phyloP scores from a whole-genome alignment of 2,113 vertebrate genomes.

The Nyctibius bracteatus region DNA sequence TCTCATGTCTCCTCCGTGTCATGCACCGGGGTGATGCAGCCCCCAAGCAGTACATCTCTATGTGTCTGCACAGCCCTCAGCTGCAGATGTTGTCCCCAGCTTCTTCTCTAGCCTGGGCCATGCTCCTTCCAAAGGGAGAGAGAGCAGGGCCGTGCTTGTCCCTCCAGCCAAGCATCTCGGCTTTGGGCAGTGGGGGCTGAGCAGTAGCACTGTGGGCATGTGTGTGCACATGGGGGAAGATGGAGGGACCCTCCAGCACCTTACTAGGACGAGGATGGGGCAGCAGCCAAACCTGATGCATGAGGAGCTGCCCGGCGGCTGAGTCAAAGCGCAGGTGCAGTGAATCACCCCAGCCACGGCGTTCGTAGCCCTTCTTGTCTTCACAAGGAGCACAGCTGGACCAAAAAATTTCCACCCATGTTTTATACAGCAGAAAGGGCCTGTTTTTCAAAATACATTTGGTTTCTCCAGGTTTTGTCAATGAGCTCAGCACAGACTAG shows the following conservation, averaged over 20 bases:
- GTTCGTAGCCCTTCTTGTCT: neutral
- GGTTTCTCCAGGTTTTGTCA: neutral
- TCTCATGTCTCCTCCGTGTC: neutral
- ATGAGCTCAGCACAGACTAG: neutral
- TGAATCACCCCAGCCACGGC: fast-evolving
- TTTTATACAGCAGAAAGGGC: neutral
- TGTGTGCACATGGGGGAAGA: neutral
- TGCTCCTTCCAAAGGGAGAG: neutral
- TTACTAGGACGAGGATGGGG: neutral
- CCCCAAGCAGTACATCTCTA: neutral
- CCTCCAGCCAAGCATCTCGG: neutral
- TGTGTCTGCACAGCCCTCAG: neutral
- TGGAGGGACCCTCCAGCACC: neutral
- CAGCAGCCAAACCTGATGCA: neutral
- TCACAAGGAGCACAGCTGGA: neutral
- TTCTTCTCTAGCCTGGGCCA: neutral
- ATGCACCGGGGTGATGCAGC: neutral
- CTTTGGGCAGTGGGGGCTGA: neutral
- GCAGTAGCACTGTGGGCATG: neutral
- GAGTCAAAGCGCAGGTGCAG: neutral
- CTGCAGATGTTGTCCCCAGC: neutral
- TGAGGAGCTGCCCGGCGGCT: neutral
- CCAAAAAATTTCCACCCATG: neutral
- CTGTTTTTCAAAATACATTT: neutral
- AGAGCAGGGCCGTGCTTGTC: neutral